Percentiles rank a stretch among this genome's conserved stretches.
Evolutionary conservation across 53 echinoderm and acorn worm genomes (phyloP).

Genomic region (Stichopus horrens): DNA sequence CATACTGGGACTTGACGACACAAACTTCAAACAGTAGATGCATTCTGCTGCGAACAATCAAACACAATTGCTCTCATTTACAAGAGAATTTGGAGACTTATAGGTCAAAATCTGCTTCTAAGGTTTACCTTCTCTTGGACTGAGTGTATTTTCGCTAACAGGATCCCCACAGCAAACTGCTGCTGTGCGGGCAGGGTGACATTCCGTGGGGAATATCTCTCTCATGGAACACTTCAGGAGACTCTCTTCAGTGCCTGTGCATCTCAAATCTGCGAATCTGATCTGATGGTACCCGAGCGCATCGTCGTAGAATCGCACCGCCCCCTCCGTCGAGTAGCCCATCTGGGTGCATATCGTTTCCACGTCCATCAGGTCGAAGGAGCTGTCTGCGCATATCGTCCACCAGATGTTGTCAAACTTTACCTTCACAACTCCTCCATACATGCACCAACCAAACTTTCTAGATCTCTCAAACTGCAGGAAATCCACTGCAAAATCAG

Average conservation of each 20-base stretch:
- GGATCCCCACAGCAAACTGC: slow-evolving; percentile 28
- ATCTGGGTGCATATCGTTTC: slow-evolving; percentile 23
- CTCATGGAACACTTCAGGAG: slow-evolving; percentile 18
- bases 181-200: slow-evolving; percentile 17
- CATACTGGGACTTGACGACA: too few relatives aligned
- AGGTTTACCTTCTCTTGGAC: neutral
- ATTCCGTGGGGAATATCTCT: slow-evolving; percentile 22
- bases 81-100: too few relatives aligned
- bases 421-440: slow-evolving; percentile 5
- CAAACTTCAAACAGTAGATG: too few relatives aligned
- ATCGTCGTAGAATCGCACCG: slow-evolving; percentile 26
- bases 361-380: slow-evolving; percentile 6
- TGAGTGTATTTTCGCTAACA: neutral
- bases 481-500: slow-evolving; percentile 4
- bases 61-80: too few relatives aligned
- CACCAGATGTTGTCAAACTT: slow-evolving; percentile 35
- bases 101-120: too few relatives aligned
- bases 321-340: slow-evolving; percentile 26
- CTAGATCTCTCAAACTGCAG: slow-evolving; percentile 19
- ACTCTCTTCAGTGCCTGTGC: slow-evolving; percentile 8
- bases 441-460: slow-evolving; percentile 17
- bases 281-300: slow-evolving; percentile 10
- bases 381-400: slow-evolving; percentile 17
- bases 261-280: slow-evolving; percentile 10
- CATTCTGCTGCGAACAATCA: too few relatives aligned